Percentiles rank a stretch among this genome's conserved stretches.
phyloP scores from a whole-genome alignment of 2,113 vertebrate genomes.

The Dicerorhinus sumatrensis region DNA sequence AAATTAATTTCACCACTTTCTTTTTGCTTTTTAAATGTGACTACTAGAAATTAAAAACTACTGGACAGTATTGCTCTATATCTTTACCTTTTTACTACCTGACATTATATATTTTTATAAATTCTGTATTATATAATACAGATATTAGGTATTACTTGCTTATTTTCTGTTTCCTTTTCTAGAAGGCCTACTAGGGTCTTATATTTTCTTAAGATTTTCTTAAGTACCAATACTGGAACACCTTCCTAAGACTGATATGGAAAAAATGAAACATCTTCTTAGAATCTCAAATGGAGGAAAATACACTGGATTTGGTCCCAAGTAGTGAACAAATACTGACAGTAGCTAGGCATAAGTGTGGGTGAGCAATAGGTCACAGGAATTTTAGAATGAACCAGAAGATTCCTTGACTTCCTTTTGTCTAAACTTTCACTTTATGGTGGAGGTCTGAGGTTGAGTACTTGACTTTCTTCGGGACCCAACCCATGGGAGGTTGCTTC shows the following conservation, averaged over 20 bases:
- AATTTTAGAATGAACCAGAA: neutral
- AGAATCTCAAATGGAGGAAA: neutral
- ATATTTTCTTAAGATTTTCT: neutral
- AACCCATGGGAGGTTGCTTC: neutral
- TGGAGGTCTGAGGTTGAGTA: neutral
- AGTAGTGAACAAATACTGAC: neutral
- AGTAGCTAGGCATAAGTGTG: neutral
- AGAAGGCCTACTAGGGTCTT: neutral
- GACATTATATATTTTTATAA: neutral
- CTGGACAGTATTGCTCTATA: neutral
- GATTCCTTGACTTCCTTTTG: neutral
- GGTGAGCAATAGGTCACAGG: neutral
- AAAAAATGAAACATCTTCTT: neutral
- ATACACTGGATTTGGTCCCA: neutral
- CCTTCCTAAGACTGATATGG: neutral
- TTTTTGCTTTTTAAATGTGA: neutral
- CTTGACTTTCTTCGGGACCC: neutral
- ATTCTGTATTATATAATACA: neutral
- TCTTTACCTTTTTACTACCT: neutral
- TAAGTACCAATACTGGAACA: neutral
- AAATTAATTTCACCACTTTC: neutral
- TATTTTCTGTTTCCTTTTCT: neutral
- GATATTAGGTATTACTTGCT: neutral
- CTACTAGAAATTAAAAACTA: neutral
- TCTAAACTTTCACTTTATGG: neutral